Conservation (phyloP, 2,113 vertebrate genomes). For the Silurus meridionalis region DNA sequence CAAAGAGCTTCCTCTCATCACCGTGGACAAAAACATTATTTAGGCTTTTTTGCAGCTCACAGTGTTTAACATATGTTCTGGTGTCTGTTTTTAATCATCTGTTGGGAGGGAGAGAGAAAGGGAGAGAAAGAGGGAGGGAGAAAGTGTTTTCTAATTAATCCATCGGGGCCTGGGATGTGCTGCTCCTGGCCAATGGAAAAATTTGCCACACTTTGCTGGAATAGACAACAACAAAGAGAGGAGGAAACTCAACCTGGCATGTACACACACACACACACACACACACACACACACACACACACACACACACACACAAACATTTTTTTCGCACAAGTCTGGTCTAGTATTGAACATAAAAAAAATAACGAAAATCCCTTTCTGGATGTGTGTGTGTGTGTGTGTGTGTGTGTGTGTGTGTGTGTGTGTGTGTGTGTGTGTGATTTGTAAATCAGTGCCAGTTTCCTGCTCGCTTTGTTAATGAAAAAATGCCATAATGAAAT, state of each 20-base stretch:
- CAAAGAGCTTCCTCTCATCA: not conserved
- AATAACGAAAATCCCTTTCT: not conserved
- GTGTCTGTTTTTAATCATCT: conserved; percentile 25
- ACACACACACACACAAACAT: not conserved
- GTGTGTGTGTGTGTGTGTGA: no score
- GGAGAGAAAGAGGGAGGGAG: not conserved
- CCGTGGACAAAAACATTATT: conserved; percentile 3
- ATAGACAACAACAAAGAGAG: conserved; percentile 18
- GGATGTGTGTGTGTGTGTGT: not conserved
- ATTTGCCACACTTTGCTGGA: conserved; percentile 19
- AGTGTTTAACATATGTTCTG: conserved; percentile 31
- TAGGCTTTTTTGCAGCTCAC: conserved; percentile 24
- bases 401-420: not conserved
- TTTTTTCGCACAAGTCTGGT: not conserved
- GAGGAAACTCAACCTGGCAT: conserved; percentile 1
- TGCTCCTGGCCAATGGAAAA: conserved; percentile 23
- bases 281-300: conserved; percentile 15
- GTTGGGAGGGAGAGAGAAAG: not conserved
- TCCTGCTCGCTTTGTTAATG: no score
- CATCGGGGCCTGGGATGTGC: conserved; percentile 21
- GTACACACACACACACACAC: not conserved
- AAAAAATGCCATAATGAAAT: no score
- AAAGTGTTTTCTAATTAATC: conserved; percentile 40
- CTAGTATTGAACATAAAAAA: not conserved
- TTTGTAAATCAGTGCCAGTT: no score